A percentile compares a stretch with the other conserved stretches of the same genome.
Conservation (phyloP, 1,140 invertebrate species). For the Pygmarrhopalites habei region DNA sequence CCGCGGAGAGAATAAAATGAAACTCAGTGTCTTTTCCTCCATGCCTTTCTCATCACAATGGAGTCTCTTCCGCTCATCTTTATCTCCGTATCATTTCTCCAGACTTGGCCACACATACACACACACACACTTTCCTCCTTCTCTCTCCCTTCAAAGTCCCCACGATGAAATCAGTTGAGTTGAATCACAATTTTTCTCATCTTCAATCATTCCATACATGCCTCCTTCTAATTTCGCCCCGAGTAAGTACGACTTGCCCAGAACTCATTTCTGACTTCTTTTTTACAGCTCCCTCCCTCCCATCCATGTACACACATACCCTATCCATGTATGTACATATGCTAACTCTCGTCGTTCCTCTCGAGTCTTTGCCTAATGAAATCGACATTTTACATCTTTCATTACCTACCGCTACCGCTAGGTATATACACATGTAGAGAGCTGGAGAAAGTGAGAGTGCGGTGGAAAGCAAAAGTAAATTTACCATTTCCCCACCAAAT, state of each 20-base stretch:
- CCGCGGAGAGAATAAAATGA: slow-evolving; percentile 14
- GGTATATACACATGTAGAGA: not conserved
- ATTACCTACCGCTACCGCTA: not conserved
- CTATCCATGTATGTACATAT: not conserved
- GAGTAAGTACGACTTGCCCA: not conserved
- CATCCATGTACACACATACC: too few relatives aligned
- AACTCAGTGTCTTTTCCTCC: not conserved
- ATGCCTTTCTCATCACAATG: not conserved
- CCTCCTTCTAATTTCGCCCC: slow-evolving; percentile 7
- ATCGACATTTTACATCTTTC: slow-evolving; percentile 14
- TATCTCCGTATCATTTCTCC: not conserved
- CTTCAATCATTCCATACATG: not conserved
- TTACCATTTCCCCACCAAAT: not conserved
- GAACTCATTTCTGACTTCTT: not conserved
- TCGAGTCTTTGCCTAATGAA: not conserved
- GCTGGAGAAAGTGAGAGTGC: too few relatives aligned
- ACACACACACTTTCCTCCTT: not conserved
- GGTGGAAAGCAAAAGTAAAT: not conserved
- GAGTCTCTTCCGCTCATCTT: not conserved
- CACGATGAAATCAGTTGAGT: not conserved
- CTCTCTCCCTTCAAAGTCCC: slow-evolving; percentile 3
- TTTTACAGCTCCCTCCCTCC: not conserved
- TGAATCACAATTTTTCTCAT: slow-evolving; percentile 15
- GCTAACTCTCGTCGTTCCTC: not conserved
- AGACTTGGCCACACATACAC: not conserved